These are phyloP conservation scores for Lepidocolaptes lacrymiger DNA, from an alignment of 2,797 vertebrate genomes.

Conservation along the genomic window DNA sequence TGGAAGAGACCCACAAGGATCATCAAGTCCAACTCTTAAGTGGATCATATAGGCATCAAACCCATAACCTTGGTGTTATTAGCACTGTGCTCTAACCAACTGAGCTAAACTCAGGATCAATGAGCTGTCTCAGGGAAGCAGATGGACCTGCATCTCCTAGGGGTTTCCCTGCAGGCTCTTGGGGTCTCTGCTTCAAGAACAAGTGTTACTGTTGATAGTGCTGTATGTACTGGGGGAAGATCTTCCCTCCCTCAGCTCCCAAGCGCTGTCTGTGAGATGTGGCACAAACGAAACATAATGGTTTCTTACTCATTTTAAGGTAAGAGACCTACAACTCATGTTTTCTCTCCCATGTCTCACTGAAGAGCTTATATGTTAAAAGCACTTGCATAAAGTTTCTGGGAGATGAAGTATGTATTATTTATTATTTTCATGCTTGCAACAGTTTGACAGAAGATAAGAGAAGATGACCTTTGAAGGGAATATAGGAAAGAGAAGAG, in stretches of 20 bases:
- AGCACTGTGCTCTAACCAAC: not conserved
- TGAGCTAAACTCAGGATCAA: not conserved
- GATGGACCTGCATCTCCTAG: not conserved
- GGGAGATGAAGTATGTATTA: not conserved
- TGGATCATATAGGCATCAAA: not conserved
- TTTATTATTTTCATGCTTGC: constrained; percentile 44
- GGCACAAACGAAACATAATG: not conserved
- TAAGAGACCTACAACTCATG: constrained; percentile 14
- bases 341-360: not conserved
- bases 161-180: accelerated
- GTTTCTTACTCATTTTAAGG: not conserved
- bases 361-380: constrained; percentile 15
- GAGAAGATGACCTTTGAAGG: not conserved
- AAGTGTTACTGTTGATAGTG: not conserved
- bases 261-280: not conserved
- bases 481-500: not conserved
- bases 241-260: not conserved
- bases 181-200: not conserved
- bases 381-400: not conserved
- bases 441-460: not conserved
- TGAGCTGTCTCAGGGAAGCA: not conserved
- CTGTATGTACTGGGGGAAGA: not conserved
- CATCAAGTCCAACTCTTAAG: not conserved
- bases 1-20: not conserved
- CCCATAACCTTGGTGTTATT: not conserved